Evolutionary conservation across 1,140 invertebrate species (phyloP).

Genomic region (Thrips palmi): DNA sequence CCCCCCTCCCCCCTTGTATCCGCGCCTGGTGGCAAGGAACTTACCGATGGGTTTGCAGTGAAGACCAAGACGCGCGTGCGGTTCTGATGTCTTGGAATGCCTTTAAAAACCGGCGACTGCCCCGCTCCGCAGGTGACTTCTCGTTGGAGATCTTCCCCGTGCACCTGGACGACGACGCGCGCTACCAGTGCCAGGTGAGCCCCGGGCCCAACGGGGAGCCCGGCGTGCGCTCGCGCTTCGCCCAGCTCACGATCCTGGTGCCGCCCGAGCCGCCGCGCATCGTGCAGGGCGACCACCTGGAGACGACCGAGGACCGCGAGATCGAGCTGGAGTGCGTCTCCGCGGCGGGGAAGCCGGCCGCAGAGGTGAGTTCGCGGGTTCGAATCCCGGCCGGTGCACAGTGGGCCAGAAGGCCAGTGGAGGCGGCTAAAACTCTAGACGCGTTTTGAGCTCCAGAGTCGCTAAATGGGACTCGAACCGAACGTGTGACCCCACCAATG

Average conservation of each 20-base stretch:
- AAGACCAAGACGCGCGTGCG: too few relatives aligned
- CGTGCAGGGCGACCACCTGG: slow-evolving; percentile 57
- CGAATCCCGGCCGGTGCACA: too few relatives aligned
- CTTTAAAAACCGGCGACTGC: too few relatives aligned
- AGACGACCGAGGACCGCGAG: slow-evolving; percentile 71
- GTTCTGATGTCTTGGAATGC: too few relatives aligned
- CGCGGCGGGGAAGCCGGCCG: slow-evolving; percentile 74
- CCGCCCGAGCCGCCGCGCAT: slow-evolving; percentile 79
- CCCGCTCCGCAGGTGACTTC: slow-evolving; percentile 71
- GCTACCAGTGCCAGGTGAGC: slow-evolving; percentile 77
- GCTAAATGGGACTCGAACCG: too few relatives aligned
- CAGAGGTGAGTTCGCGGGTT: slow-evolving; percentile 62
- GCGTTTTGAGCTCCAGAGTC: too few relatives aligned
- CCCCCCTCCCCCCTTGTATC: too few relatives aligned
- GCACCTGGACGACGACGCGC: slow-evolving; percentile 74
- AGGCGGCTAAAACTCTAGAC: too few relatives aligned
- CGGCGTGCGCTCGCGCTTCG: slow-evolving; percentile 63
- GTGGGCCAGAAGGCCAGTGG: too few relatives aligned
- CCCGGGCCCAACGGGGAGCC: slow-evolving; percentile 48
- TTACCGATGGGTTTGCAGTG: too few relatives aligned
- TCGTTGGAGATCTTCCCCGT: slow-evolving; percentile 73
- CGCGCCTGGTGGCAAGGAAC: too few relatives aligned
- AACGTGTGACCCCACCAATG: too few relatives aligned
- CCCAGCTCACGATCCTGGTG: slow-evolving; percentile 67
- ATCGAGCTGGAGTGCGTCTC: slow-evolving; percentile 81